These are phyloP conservation scores for Xylota sylvarum DNA, from an alignment of 2,888 invertebrate species.

Conservation along the genomic window DNA sequence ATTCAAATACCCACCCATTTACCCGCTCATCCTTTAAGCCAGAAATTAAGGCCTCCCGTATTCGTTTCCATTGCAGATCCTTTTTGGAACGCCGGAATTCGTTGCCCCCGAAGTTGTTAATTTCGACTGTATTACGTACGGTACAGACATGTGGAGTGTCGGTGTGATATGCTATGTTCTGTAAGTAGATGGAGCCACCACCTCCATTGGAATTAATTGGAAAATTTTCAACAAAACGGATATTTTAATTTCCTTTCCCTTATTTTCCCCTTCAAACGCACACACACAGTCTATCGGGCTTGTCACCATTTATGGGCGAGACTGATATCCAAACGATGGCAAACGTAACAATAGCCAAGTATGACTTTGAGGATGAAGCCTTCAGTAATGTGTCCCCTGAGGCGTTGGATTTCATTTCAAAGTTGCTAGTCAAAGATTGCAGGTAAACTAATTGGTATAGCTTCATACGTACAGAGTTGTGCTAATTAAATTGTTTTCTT, in stretches of 20 bases:
- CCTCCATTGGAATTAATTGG: constrained; percentile 21
- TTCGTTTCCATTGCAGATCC: constrained; percentile 85
- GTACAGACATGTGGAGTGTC: constrained; percentile 99
- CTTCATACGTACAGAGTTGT: constrained; percentile 43
- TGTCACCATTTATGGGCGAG: constrained; percentile 99
- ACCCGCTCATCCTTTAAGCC: neutral
- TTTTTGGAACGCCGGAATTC: constrained; percentile 99
- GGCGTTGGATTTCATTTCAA: constrained; percentile 97
- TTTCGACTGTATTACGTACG: constrained; percentile 97
- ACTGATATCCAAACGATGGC: constrained; percentile 99
- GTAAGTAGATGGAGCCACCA: constrained; percentile 88
- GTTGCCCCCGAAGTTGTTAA: constrained; percentile 99
- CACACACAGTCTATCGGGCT: constrained; percentile 91
- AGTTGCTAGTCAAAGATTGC: constrained; percentile 95
- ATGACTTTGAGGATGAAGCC: constrained; percentile 98
- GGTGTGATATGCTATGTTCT: constrained; percentile 99
- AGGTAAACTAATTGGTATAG: constrained; percentile 88
- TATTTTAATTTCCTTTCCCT: constrained; percentile 29
- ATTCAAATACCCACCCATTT: neutral
- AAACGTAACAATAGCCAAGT: constrained; percentile 98
- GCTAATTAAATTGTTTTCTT: constrained; percentile 80
- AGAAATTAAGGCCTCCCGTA: constrained; percentile 29
- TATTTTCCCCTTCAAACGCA: neutral
- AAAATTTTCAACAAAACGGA: constrained; percentile 54
- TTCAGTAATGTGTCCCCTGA: constrained; percentile 97